These are phyloP conservation scores for Pseudobourletiella spinata DNA, from an alignment of 1,140 invertebrate species.

Conservation along the genomic window DNA sequence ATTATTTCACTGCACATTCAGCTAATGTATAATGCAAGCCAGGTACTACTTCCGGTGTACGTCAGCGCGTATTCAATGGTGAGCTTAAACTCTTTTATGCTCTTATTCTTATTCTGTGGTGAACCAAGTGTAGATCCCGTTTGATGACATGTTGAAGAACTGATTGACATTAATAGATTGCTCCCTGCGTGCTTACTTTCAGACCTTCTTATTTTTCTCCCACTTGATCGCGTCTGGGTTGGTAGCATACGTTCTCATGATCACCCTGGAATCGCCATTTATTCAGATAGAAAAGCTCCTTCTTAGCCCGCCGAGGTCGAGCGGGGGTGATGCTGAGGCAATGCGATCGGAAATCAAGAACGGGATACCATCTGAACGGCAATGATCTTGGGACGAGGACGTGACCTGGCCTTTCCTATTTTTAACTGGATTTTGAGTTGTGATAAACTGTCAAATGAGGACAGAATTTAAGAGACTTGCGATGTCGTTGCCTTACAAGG, in stretches of 20 bases:
- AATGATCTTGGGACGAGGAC: no score
- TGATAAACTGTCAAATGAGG: no score
- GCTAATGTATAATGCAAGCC: conserved; percentile 2
- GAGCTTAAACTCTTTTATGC: neutral
- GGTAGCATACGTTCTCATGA: neutral
- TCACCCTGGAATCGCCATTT: conserved; percentile 24
- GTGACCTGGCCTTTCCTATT: no score
- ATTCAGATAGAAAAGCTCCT: conserved; percentile 16
- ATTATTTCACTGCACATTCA: conserved; percentile 42
- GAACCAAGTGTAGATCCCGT: conserved; percentile 40
- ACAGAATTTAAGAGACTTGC: no score
- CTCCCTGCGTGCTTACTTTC: neutral
- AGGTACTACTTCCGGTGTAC: neutral
- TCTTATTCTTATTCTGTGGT: neutral
- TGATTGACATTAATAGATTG: neutral
- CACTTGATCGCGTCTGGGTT: conserved; percentile 13
- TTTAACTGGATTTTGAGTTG: no score
- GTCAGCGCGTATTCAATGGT: conserved; percentile 7
- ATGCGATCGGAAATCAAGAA: no score
- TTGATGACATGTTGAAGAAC: conserved; percentile 14
- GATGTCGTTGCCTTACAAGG: no score
- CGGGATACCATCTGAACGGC: no score
- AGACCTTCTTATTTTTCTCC: conserved; percentile 13
- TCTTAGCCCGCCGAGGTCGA: no score
- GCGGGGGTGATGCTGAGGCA: no score